A percentile compares a stretch with the other conserved stretches of the same genome.
Evolutionary conservation across 1,140 invertebrate species (phyloP).

Genomic region (Drosophila virilis): DNA sequence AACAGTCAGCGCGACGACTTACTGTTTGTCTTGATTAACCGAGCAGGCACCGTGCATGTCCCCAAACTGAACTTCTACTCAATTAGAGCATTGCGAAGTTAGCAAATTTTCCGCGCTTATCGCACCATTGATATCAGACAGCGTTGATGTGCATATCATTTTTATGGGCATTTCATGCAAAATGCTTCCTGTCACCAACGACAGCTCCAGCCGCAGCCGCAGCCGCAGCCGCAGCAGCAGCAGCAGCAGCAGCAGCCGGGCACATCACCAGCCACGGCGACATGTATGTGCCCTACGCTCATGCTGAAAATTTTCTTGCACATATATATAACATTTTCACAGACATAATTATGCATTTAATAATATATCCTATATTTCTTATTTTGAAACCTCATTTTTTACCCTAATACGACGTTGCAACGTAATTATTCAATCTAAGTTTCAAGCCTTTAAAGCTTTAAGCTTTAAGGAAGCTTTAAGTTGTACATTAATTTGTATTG

Average conservation of each 20-base stretch:
- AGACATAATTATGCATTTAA: too few relatives aligned
- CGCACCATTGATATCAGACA: conserved; percentile 62
- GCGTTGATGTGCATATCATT: conserved; percentile 79
- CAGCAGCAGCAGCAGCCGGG: conserved; percentile 1
- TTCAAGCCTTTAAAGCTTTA: too few relatives aligned
- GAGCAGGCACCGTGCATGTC: conserved; percentile 8
- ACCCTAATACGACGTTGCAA: too few relatives aligned
- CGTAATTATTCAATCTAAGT: too few relatives aligned
- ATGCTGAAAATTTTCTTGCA: too few relatives aligned
- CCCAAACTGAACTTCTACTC: conserved; percentile 34
- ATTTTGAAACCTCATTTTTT: too few relatives aligned
- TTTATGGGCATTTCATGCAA: conserved; percentile 82
- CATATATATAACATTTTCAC: too few relatives aligned
- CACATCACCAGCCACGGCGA: background rate
- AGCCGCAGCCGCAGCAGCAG: conserved; percentile 5
- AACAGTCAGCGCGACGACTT: background rate
- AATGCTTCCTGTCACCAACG: conserved; percentile 65
- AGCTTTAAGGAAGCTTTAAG: too few relatives aligned
- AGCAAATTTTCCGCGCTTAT: conserved; percentile 65
- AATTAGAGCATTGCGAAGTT: conserved; percentile 41
- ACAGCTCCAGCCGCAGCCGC: conserved; percentile 24
- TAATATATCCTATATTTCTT: too few relatives aligned
- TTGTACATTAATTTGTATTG: too few relatives aligned
- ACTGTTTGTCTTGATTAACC: conserved; percentile 62
- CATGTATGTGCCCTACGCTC: background rate